Evolutionary conservation across 2,888 invertebrate species (phyloP).

Genomic region (Steinernema scapterisci): DNA sequence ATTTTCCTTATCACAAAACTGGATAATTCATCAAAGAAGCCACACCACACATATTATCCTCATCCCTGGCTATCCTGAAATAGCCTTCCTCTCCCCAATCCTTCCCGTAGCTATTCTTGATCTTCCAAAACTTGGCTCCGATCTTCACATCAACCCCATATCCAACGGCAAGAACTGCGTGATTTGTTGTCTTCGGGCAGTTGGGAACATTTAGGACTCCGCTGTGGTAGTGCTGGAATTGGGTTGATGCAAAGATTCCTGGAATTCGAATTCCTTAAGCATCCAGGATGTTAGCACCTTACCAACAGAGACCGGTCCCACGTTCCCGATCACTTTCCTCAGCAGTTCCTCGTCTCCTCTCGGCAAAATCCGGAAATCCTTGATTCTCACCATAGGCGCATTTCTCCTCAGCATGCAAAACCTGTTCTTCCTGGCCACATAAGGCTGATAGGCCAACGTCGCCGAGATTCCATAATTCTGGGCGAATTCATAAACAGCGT

Average conservation of each 20-base stretch:
- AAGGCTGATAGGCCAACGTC: too few relatives aligned
- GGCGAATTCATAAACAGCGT: background rate
- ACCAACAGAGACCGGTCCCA: background rate
- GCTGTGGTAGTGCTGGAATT: background rate
- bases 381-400: background rate
- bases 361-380: background rate
- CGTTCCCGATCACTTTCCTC: background rate
- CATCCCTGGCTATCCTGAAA: background rate
- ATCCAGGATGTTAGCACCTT: too few relatives aligned
- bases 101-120: conserved; percentile 7
- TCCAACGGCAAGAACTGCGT: conserved; percentile 12
- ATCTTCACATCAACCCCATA: background rate
- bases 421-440: too few relatives aligned
- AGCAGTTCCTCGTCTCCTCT: background rate
- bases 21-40: background rate
- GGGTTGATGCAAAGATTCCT: background rate
- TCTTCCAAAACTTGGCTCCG: background rate
- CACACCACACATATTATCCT: background rate
- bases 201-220: background rate
- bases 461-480: too few relatives aligned
- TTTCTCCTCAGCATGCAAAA: background rate
- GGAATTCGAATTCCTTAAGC: background rate
- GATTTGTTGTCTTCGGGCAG: background rate
- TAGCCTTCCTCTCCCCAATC: background rate
- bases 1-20: background rate